A percentile compares a stretch with the other conserved stretches of the same genome.
These are phyloP conservation scores for Cavia aperea DNA, from an alignment of 2,113 vertebrate species.

Conservation along the genomic window DNA sequence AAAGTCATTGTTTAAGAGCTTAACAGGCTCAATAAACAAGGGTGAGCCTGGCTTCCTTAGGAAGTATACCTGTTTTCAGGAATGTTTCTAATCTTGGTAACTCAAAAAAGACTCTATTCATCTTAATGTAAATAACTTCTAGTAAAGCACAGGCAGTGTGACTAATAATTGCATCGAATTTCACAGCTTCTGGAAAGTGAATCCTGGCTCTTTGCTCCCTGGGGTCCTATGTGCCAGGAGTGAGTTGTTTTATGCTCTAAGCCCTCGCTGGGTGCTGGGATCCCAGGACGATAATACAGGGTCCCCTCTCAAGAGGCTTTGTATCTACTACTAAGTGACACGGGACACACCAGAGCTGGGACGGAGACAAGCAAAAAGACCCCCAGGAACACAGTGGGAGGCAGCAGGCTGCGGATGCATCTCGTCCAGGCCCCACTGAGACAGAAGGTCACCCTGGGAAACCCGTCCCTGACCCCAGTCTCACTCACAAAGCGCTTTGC, in stretches of 20 bases:
- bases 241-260: background rate
- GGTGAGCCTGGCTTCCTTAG: background rate
- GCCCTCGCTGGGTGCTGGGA: background rate
- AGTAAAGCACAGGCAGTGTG: background rate
- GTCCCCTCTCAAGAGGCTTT: background rate
- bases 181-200: background rate
- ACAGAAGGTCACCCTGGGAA: background rate
- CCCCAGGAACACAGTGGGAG: background rate
- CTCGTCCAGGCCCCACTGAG: background rate
- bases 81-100: slow-evolving; percentile 9
- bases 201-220: background rate
- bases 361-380: background rate
- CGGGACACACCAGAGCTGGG: background rate
- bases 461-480: background rate
- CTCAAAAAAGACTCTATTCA: background rate
- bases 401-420: background rate
- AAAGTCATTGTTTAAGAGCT: background rate
- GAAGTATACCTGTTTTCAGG: background rate
- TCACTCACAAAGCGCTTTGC: background rate
- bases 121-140: background rate
- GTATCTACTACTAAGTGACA: background rate
- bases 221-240: background rate
- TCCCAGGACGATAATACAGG: background rate
- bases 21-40: background rate
- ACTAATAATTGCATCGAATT: background rate